Conservation (phyloP, 2,888 invertebrate genomes). For the Ferdinandea cuprea region DNA sequence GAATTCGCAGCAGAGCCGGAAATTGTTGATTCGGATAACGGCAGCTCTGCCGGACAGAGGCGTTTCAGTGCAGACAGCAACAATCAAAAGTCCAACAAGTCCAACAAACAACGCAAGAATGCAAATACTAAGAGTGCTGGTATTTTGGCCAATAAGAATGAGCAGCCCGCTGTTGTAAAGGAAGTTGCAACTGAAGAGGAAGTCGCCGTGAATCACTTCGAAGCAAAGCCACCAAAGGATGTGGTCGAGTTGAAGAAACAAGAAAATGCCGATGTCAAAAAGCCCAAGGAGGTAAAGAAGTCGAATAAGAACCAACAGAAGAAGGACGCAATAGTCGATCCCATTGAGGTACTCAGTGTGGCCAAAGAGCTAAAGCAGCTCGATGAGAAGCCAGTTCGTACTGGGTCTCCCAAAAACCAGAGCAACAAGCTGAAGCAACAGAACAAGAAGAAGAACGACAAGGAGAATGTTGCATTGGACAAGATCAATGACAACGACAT, state of each 20-base stretch:
- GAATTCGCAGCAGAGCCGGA: slow-evolving; percentile 82
- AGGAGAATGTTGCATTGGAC: slow-evolving; percentile 83
- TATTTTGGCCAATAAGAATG: slow-evolving; percentile 82
- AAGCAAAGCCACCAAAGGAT: slow-evolving; percentile 92
- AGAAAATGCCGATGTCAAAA: slow-evolving; percentile 78
- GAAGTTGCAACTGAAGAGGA: slow-evolving; percentile 77
- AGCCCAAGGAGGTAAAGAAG: slow-evolving; percentile 77
- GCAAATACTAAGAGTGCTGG: slow-evolving; percentile 76
- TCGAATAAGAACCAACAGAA: slow-evolving; percentile 76
- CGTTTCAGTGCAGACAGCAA: slow-evolving; percentile 66
- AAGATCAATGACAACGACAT: slow-evolving; percentile 88
- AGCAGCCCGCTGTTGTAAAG: slow-evolving; percentile 77
- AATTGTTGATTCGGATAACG: slow-evolving; percentile 76
- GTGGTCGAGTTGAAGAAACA: slow-evolving; percentile 84
- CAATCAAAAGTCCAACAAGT: slow-evolving; percentile 77
- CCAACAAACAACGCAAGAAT: slow-evolving; percentile 78
- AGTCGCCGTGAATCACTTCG: slow-evolving; percentile 88
- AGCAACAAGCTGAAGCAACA: slow-evolving; percentile 77
- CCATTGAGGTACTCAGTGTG: slow-evolving; percentile 76
- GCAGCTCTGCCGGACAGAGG: slow-evolving; percentile 48
- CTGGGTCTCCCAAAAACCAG: slow-evolving; percentile 80
- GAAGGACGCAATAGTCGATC: slow-evolving; percentile 74
- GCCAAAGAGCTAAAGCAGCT: slow-evolving; percentile 79
- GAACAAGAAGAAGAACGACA: slow-evolving; percentile 85
- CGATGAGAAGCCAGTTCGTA: slow-evolving; percentile 76